These are phyloP conservation scores for Indicator maculatus DNA, from an alignment of 2,113 vertebrate genomes.

Conservation along the genomic window DNA sequence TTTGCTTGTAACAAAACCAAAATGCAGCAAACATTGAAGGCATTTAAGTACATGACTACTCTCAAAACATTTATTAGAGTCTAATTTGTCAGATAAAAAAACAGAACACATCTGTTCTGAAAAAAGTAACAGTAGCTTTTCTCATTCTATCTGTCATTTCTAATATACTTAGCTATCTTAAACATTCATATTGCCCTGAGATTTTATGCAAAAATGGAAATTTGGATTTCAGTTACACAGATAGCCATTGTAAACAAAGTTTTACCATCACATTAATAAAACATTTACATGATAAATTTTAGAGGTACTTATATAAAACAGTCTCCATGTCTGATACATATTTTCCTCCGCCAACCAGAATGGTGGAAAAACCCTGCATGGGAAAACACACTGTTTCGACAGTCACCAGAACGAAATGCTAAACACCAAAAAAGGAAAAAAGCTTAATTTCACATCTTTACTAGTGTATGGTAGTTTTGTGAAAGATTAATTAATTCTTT, in stretches of 20 bases:
- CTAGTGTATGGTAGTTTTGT: background rate
- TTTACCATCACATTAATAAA: background rate
- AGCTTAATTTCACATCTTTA: background rate
- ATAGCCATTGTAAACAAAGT: background rate
- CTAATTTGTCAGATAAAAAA: background rate
- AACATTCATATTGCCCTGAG: background rate
- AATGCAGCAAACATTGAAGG: background rate
- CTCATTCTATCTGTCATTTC: background rate
- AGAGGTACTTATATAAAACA: background rate
- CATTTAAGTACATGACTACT: background rate
- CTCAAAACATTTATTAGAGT: background rate
- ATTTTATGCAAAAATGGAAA: background rate
- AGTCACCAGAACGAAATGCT: background rate
- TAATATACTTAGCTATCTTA: background rate
- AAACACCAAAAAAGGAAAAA: background rate
- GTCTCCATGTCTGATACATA: background rate
- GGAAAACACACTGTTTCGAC: background rate
- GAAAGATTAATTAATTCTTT: background rate
- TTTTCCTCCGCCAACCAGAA: background rate
- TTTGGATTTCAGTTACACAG: background rate
- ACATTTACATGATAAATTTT: background rate
- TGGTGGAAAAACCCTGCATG: background rate
- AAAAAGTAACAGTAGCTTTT: background rate
- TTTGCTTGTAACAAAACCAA: background rate
- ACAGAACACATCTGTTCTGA: background rate